Evolutionary conservation across 2,888 invertebrate species (phyloP), one percentile per base, ranked within the genome.

Genomic region (Dasysyrphus tricinctus): DNA sequence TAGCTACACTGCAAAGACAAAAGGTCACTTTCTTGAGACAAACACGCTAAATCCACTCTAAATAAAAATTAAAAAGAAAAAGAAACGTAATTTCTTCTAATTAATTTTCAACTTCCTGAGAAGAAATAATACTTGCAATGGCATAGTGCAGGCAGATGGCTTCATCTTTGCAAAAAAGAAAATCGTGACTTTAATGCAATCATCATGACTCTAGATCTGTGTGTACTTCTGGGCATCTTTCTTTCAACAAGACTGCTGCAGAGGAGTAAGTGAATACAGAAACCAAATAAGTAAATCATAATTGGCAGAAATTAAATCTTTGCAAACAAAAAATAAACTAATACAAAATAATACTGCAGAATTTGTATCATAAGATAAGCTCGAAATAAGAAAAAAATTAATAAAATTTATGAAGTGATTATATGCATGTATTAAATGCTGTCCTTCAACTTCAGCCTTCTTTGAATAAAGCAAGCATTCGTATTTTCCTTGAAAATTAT

Each of bases 121-220:
- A 63, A 63, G 16, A 44, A 24, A 56, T 47, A 37, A 57, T 47
- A 19, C 29, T 54, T 42, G 56, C 29, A 24, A 14, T 7, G 11
- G 56, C 16, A 34, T 16, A 34, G 2, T 11, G 57, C 57, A 59
- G 59, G 57, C 57, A 59, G 59, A 59, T 39, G 59, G 19, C 59
- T 59, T 37, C 39, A 51, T 76, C 56, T 49, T n/a, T 5, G n/a
- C 24, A 24, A 24, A 57, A 49, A 63, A 44, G 29, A 72, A 73
- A 78, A 78, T 82, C 82, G 82, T 82, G 78, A 78, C 82, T 78
- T 56, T 56, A 61, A 74, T 67, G 65, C 34, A 59, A 81, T 72
- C 49, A 49, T 24, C n/a, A 42, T 39, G 39, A n/a, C 39, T 24
- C 5, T 7, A 29, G 56, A 56, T 61, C 54, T 47, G 29, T 63